Conservation (phyloP, 2,888 invertebrate species). For the Aporophyla lueneburgensis region DNA sequence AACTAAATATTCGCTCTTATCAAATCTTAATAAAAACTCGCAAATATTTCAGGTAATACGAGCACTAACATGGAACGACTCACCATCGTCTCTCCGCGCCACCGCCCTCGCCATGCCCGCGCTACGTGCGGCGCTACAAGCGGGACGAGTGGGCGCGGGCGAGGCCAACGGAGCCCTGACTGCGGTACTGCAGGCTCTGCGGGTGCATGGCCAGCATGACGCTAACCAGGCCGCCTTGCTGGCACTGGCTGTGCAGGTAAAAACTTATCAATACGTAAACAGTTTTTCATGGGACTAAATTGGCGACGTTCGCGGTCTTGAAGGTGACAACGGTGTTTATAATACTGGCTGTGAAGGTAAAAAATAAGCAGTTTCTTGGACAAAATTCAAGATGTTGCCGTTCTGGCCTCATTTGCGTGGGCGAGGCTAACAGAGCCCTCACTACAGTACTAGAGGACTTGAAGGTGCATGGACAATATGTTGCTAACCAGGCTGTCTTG, state of each 20-base stretch:
- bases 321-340: too few species aligned
- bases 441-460: too few species aligned
- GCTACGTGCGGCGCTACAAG: conserved; percentile 85
- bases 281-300: not conserved
- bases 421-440: not conserved
- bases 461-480: too few species aligned
- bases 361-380: too few species aligned
- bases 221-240: conserved; percentile 95
- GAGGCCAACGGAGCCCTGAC: conserved; percentile 92
- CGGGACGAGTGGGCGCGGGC: conserved; percentile 86
- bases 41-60: conserved; percentile 80
- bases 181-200: conserved; percentile 94
- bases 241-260: conserved; percentile 94
- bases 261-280: too few species aligned
- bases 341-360: too few species aligned
- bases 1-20: not conserved
- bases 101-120: conserved; percentile 93
- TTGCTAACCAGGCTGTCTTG: too few species aligned
- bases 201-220: conserved; percentile 97
- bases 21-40: not conserved
- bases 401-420: not conserved
- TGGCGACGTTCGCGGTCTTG: not conserved
- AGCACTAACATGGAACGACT: conserved; percentile 95
- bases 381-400: too few species aligned
- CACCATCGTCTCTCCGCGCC: conserved; percentile 95